Conservation (phyloP, 1,140 invertebrate genomes). For the Araneus ventricosus region DNA sequence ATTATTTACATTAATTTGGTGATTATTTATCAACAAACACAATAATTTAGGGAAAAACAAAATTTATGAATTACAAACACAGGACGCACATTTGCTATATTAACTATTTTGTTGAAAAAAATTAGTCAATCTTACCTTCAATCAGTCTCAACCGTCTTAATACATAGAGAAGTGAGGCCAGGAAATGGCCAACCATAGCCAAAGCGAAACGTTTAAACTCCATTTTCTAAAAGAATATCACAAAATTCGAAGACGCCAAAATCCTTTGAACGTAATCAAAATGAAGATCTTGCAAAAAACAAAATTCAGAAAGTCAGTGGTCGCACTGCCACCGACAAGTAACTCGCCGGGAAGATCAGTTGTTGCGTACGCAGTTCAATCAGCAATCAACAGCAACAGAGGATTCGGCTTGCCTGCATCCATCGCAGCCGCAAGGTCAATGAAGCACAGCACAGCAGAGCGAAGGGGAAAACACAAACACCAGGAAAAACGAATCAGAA, state of each 20-base stretch:
- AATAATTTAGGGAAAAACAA: too few relatives aligned
- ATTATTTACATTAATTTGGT: too few relatives aligned
- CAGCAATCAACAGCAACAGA: conserved; percentile 19
- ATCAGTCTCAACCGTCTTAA: conserved; percentile 45
- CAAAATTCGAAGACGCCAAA: not conserved
- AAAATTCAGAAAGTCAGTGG: not conserved
- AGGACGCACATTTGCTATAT: too few relatives aligned
- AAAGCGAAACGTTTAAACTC: conserved; percentile 69
- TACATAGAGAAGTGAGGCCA: conserved; percentile 72
- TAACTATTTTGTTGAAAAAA: too few relatives aligned
- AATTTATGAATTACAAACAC: too few relatives aligned
- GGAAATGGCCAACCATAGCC: conserved; percentile 70
- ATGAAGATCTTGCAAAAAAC: not conserved
- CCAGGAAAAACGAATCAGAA: conserved; percentile 6
- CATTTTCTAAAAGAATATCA: not conserved
- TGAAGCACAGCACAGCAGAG: not conserved
- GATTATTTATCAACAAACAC: too few relatives aligned
- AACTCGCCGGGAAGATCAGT: not conserved
- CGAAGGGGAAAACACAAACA: conserved; percentile 27
- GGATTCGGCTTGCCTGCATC: not conserved
- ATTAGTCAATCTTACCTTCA: conserved; percentile 37
- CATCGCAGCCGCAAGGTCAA: conserved; percentile 39
- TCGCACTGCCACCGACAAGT: not conserved
- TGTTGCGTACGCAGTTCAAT: not conserved
- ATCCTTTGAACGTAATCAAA: not conserved